phyloP scores from a whole-genome alignment of 1,140 invertebrate genomes.

The Armadillidium nasatum region DNA sequence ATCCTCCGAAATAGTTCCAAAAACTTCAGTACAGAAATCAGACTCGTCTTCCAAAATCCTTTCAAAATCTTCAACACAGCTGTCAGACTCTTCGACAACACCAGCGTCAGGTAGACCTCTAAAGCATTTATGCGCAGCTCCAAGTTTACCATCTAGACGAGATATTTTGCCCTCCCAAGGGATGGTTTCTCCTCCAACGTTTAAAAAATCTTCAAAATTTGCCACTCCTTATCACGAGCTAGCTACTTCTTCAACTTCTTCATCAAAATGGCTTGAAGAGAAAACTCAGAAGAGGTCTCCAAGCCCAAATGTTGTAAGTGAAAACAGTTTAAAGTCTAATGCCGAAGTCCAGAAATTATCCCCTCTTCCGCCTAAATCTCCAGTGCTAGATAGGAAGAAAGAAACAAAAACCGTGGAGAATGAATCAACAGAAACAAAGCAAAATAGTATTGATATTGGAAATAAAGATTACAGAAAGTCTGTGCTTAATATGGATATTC shows the following conservation, averaged over 20 bases:
- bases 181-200: conserved; percentile 26
- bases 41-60: no score
- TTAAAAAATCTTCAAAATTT: conserved; percentile 32
- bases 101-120: background rate
- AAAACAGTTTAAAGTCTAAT: conserved; percentile 20
- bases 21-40: no score
- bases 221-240: conserved; percentile 21
- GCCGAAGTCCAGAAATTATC: conserved; percentile 26
- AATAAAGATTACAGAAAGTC: conserved; percentile 44
- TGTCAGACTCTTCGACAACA: no score
- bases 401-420: conserved; percentile 18
- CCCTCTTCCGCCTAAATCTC: conserved; percentile 31
- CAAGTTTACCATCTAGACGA: conserved; percentile 29
- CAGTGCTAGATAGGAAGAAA: conserved; percentile 18
- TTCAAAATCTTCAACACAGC: no score
- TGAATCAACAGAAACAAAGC: background rate
- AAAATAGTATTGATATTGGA: background rate
- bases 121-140: conserved; percentile 8
- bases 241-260: conserved; percentile 13
- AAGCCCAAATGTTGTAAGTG: background rate
- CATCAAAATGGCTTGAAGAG: conserved; percentile 27
- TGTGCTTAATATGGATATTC: conserved; percentile 41
- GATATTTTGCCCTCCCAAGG: conserved; percentile 12
- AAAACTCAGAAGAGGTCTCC: conserved; percentile 10
- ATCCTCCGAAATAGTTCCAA: no score